Percentiles rank a stretch among this genome's conserved stretches.
phyloP scores from a whole-genome alignment of 2,113 vertebrate genomes.

The Pelecanus crispus region DNA sequence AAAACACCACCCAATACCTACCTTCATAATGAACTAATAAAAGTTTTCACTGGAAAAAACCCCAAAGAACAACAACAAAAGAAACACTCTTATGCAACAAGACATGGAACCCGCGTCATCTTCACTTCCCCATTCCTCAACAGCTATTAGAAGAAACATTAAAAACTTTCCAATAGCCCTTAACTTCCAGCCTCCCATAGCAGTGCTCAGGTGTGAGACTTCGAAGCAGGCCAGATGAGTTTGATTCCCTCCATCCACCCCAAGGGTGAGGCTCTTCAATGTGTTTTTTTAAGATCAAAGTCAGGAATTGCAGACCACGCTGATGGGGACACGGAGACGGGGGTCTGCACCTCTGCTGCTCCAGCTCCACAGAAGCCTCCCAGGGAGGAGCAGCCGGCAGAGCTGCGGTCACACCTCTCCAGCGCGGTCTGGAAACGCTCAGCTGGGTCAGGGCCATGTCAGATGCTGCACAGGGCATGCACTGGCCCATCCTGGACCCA shows the following conservation, averaged over 20 bases:
- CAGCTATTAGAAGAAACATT: not conserved
- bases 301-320: not conserved
- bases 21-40: not conserved
- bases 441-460: not conserved
- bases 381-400: not conserved
- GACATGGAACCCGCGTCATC: accelerated
- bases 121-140: not conserved
- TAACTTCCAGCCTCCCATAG: not conserved
- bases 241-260: not conserved
- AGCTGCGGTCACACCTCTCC: not conserved
- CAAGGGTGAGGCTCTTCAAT: not conserved
- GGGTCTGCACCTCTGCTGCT: not conserved
- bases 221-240: not conserved
- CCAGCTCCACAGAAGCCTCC: not conserved
- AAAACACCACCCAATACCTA: not conserved
- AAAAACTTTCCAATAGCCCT: not conserved
- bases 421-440: not conserved
- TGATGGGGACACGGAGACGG: not conserved
- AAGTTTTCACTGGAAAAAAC: not conserved
- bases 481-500: too few species aligned
- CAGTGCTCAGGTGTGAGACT: not conserved
- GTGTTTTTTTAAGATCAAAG: not conserved
- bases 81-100: not conserved
- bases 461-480: too few species aligned
- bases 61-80: not conserved